Conservation (phyloP, 2,888 invertebrate species). For the Rotaria socialis region DNA sequence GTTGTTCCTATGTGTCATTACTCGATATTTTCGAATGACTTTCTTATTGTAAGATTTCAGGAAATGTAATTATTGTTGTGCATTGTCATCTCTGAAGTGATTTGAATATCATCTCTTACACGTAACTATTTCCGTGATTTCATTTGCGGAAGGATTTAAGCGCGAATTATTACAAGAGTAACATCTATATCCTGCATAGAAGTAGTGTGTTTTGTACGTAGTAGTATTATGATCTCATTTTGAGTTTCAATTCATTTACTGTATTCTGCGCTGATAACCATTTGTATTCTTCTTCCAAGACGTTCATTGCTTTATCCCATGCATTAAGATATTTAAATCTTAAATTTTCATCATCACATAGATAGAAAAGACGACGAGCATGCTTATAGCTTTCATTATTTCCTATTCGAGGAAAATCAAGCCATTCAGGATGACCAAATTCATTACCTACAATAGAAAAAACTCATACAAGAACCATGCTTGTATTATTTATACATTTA, state of each 20-base stretch:
- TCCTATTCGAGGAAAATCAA: conserved; percentile 92
- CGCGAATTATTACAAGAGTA: no score
- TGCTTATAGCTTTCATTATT: conserved; percentile 96
- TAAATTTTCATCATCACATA: conserved; percentile 79
- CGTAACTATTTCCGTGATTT: no score
- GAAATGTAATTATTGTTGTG: no score
- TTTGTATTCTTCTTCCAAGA: conserved; percentile 75
- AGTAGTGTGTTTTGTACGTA: no score
- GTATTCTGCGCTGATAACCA: conserved; percentile 68
- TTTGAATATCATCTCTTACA: no score
- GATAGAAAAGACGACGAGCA: conserved; percentile 89
- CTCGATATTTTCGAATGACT: no score
- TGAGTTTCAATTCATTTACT: conserved; percentile 10
- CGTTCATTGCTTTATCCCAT: conserved; percentile 87
- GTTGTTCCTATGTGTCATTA: no score
- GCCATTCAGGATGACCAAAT: conserved; percentile 99
- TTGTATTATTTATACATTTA: conserved; percentile 63
- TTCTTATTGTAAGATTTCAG: no score
- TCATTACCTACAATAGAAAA: conserved; percentile 72
- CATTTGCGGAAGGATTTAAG: no score
- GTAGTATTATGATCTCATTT: no score
- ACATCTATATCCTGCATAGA: no score
- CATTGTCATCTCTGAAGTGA: no score
- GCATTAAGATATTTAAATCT: conserved; percentile 87
- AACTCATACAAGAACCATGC: neutral